These are phyloP conservation scores for Gephyroberyx darwinii DNA, from an alignment of 2,797 vertebrate genomes.

Conservation along the genomic window DNA sequence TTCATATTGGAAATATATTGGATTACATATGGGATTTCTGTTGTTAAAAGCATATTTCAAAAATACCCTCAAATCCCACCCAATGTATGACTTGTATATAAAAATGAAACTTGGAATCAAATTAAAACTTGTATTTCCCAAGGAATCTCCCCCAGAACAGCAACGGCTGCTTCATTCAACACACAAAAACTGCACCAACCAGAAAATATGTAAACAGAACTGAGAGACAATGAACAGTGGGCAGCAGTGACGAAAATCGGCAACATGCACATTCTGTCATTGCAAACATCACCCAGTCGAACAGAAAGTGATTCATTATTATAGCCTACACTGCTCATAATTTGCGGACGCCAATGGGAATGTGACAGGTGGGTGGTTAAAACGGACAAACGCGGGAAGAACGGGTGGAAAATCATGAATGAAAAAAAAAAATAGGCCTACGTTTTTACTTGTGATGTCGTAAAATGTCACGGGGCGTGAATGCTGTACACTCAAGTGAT, in stretches of 20 bases:
- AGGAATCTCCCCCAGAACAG: background rate
- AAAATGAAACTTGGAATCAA: background rate
- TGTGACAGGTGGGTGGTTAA: constrained; percentile 71
- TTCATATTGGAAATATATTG: too few relatives aligned
- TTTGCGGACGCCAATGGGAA: constrained; percentile 62
- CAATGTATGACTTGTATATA: background rate
- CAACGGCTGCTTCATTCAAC: constrained; percentile 21
- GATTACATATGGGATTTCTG: background rate
- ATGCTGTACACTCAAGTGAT: constrained; percentile 49
- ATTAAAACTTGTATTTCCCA: constrained; percentile 8
- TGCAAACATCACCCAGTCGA: constrained; percentile 64
- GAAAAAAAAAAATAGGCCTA: constrained; percentile 40
- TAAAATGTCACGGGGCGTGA: constrained; percentile 67
- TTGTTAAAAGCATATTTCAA: background rate
- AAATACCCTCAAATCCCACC: background rate
- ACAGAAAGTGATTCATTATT: constrained; percentile 77
- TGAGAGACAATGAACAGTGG: constrained; percentile 67
- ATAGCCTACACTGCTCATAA: constrained; percentile 50
- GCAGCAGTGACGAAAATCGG: constrained; percentile 80
- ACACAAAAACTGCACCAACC: background rate
- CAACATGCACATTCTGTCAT: constrained; percentile 55
- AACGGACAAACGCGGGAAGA: constrained; percentile 48
- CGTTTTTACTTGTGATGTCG: constrained; percentile 65
- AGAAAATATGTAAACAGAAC: constrained; percentile 42
- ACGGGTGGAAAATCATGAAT: constrained; percentile 51